These are phyloP conservation scores for Rousettus leschenaultii DNA, from an alignment of 2,113 vertebrate species.

Conservation along the genomic window DNA sequence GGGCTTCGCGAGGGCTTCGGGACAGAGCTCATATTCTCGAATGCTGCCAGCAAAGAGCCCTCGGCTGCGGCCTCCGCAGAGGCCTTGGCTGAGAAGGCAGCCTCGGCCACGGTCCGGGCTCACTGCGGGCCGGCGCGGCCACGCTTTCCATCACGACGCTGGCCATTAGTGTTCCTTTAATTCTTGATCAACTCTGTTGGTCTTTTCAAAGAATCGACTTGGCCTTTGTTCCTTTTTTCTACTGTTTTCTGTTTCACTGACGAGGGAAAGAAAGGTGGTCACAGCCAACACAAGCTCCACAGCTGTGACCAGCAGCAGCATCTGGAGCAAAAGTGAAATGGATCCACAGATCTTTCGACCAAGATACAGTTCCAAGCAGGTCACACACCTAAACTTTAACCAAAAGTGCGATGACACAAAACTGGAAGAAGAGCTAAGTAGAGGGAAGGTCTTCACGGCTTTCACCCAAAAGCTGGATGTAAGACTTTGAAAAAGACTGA, in stretches of 20 bases:
- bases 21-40: accelerated
- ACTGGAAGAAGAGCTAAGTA: not conserved
- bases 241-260: not conserved
- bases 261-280: accelerated
- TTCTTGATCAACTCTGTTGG: not conserved
- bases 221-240: not conserved
- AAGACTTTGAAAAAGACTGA: not conserved
- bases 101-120: not conserved
- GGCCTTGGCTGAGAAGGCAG: not conserved
- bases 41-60: not conserved
- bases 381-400: not conserved
- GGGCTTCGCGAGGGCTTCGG: not conserved
- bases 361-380: not conserved
- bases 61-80: accelerated
- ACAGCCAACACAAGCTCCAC: not conserved
- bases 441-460: not conserved
- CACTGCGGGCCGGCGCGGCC: not conserved
- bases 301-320: not conserved
- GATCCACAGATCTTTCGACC: not conserved
- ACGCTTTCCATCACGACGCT: accelerated
- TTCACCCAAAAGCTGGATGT: not conserved
- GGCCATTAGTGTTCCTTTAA: too few relatives aligned
- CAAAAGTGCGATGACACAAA: not conserved
- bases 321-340: not conserved
- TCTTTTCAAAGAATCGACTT: not conserved